Percentiles rank a stretch among this genome's conserved stretches.
Conservation (phyloP, 1,140 invertebrate genomes). For the Augochlora pura region DNA sequence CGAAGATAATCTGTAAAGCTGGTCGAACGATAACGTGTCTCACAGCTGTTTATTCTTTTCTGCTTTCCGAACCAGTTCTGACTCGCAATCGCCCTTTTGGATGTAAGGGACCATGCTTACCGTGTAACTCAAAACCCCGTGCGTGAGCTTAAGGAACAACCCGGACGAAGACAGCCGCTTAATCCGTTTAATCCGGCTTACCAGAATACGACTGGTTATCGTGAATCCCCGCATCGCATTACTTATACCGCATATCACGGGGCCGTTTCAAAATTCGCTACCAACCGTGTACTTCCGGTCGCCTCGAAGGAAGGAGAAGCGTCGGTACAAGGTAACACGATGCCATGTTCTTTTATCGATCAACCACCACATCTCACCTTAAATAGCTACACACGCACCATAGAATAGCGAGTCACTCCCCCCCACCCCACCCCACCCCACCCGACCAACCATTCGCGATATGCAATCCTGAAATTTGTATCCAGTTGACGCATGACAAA, state of each 20-base stretch:
- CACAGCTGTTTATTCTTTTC: slow-evolving; percentile 34
- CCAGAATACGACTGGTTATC: slow-evolving; percentile 66
- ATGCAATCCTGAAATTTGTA: slow-evolving; percentile 20
- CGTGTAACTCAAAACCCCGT: slow-evolving; percentile 60
- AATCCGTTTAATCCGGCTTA: slow-evolving; percentile 66
- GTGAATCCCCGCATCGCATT: slow-evolving; percentile 55
- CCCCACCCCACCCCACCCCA: background rate
- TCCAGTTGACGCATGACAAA: slow-evolving; percentile 2
- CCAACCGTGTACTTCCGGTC: slow-evolving; percentile 46
- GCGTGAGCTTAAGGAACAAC: slow-evolving; percentile 59
- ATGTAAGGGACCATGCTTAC: slow-evolving; percentile 49
- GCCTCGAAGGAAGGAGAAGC: slow-evolving; percentile 13
- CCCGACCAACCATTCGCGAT: background rate
- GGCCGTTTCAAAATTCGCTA: slow-evolving; percentile 58
- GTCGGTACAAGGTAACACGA: slow-evolving; percentile 40
- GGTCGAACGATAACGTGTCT: slow-evolving; percentile 9
- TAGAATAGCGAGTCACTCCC: slow-evolving; percentile 20
- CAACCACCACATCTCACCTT: slow-evolving; percentile 22
- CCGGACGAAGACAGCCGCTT: slow-evolving; percentile 64
- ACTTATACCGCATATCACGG: slow-evolving; percentile 59
- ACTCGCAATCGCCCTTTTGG: slow-evolving; percentile 27
- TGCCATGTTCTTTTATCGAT: slow-evolving; percentile 46
- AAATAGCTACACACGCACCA: slow-evolving; percentile 24
- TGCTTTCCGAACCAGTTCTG: slow-evolving; percentile 30
- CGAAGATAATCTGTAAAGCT: background rate